Percentiles rank a stretch among this genome's conserved stretches.
Conservation (phyloP, 2,797 vertebrate genomes). For the Arnoldichthys spilopterus region DNA sequence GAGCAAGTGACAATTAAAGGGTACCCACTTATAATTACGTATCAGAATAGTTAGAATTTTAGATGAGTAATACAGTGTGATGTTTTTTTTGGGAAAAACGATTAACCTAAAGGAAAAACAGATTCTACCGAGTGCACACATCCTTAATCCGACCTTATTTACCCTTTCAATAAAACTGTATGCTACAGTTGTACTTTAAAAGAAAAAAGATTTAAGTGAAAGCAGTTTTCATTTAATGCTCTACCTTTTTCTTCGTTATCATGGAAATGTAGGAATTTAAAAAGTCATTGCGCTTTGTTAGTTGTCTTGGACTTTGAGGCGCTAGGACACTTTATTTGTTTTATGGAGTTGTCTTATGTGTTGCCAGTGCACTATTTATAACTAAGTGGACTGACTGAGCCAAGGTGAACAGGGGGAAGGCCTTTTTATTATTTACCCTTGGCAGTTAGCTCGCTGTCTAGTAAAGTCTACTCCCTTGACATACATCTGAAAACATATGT, state of each 20-base stretch:
- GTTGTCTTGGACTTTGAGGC: background rate
- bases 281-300: background rate
- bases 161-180: background rate
- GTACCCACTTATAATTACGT: too few species aligned
- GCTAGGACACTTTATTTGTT: background rate
- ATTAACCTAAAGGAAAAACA: too few species aligned
- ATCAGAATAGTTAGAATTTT: too few species aligned
- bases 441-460: background rate
- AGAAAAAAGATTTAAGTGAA: background rate
- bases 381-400: background rate
- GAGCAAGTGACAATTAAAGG: too few species aligned
- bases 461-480: background rate
- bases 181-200: background rate
- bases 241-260: slow-evolving; percentile 3
- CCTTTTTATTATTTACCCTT: background rate
- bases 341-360: slow-evolving; percentile 1
- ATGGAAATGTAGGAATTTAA: background rate
- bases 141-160: background rate
- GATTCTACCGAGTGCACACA: slow-evolving; percentile 1
- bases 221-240: background rate
- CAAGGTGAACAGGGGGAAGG: background rate
- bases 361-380: slow-evolving; percentile 1
- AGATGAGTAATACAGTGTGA: too few species aligned
- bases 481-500: background rate
- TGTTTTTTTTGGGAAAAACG: too few species aligned